A percentile compares a stretch with the other conserved stretches of the same genome.
Conservation (phyloP, 2,113 vertebrate species). For the Perca schrenkii region DNA sequence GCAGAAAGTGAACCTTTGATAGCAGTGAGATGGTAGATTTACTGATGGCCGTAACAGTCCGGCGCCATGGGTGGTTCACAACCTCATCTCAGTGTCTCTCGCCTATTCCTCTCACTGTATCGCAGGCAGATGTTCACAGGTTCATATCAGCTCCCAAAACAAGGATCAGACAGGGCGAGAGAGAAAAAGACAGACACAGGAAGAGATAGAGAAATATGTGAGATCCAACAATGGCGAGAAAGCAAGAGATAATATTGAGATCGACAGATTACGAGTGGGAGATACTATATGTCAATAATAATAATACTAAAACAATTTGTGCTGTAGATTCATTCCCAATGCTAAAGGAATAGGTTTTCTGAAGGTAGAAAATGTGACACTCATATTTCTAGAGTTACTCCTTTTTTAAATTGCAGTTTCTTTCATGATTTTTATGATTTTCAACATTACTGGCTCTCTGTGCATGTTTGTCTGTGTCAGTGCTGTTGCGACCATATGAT, state of each 20-base stretch:
- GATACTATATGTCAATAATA: conserved; percentile 59
- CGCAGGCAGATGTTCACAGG: conserved; percentile 81
- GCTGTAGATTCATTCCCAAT: conserved; percentile 27
- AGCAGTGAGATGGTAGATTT: conserved; percentile 76
- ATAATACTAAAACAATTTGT: conserved; percentile 28
- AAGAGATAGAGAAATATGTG: conserved; percentile 61
- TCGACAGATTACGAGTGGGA: conserved; percentile 73
- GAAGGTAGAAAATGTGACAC: conserved; percentile 36
- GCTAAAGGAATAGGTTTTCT: conserved; percentile 21
- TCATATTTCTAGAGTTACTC: conserved; percentile 13
- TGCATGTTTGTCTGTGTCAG: conserved; percentile 49
- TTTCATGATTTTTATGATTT: conserved; percentile 19
- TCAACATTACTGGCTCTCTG: conserved; percentile 27
- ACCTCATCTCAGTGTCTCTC: conserved; percentile 74
- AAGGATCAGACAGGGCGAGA: conserved; percentile 60
- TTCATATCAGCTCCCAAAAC: conserved; percentile 70
- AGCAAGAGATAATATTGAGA: conserved; percentile 66
- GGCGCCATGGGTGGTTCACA: conserved; percentile 74
- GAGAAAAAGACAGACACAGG: conserved; percentile 53
- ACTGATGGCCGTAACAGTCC: conserved; percentile 79
- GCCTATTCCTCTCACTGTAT: conserved; percentile 68
- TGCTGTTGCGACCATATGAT: conserved; percentile 72
- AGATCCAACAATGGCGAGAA: conserved; percentile 56
- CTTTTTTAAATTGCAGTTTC: background rate
- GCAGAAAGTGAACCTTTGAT: conserved; percentile 74